Conservation (phyloP, 2,797 vertebrate genomes). For the Atherinosoma microstoma region DNA sequence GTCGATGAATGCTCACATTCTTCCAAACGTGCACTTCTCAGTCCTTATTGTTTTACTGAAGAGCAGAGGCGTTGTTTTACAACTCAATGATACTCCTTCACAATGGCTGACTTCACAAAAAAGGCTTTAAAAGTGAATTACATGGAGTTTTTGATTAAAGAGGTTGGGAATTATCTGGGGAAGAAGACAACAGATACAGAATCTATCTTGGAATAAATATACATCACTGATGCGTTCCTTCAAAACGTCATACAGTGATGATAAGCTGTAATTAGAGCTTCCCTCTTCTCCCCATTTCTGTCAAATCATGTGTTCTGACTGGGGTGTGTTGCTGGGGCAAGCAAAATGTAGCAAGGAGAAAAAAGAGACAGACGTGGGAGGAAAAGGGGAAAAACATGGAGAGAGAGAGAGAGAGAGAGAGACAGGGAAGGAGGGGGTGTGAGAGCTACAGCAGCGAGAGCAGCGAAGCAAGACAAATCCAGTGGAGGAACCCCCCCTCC, state of each 20-base stretch:
- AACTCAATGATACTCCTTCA: constrained; percentile 44
- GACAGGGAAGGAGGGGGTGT: constrained; percentile 33
- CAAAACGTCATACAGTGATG: constrained; percentile 23
- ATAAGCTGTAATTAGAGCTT: constrained; percentile 60
- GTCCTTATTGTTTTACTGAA: constrained; percentile 41
- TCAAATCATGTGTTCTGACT: constrained; percentile 85
- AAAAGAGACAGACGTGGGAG: constrained; percentile 14
- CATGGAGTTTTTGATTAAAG: constrained; percentile 5
- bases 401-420: constrained; percentile 16
- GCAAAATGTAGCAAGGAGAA: constrained; percentile 65
- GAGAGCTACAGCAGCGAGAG: constrained; percentile 64
- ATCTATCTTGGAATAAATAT: constrained; percentile 25
- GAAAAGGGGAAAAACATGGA: constrained; percentile 29
- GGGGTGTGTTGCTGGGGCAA: constrained; percentile 80
- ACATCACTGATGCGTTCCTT: constrained; percentile 27
- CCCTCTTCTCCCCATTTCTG: constrained; percentile 87
- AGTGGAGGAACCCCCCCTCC: constrained; percentile 86
- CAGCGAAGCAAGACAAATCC: constrained; percentile 80
- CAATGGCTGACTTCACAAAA: constrained; percentile 48
- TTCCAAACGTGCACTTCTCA: constrained; percentile 24
- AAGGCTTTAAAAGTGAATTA: constrained; percentile 34
- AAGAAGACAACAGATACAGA: background rate
- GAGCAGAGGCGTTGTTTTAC: constrained; percentile 29
- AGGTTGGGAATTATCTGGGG: constrained; percentile 16
- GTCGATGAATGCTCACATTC: constrained; percentile 25